A percentile compares a stretch with the other conserved stretches of the same genome.
Conservation (phyloP, 2,113 vertebrate species). For the Sturnira hondurensis region DNA sequence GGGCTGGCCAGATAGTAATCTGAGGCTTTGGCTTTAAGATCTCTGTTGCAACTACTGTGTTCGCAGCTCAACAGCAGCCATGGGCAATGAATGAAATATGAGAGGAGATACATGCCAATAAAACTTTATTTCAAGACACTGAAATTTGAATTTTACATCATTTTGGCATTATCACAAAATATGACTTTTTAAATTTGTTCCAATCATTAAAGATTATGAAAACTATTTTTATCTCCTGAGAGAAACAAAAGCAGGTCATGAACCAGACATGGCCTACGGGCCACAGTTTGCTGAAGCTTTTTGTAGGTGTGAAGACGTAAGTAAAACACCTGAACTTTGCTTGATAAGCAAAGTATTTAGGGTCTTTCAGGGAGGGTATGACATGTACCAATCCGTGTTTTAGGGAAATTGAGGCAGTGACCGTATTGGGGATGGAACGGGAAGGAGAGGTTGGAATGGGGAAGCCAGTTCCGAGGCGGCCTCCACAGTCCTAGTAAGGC, state of each 20-base stretch:
- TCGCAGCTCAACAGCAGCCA: background rate
- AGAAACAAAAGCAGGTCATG: background rate
- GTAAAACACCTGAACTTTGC: background rate
- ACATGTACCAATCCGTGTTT: background rate
- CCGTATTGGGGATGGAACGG: background rate
- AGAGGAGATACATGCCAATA: background rate
- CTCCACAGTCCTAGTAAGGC: background rate
- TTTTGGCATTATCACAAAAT: background rate
- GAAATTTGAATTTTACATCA: background rate
- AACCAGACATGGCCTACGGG: fast-evolving
- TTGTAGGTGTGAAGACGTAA: background rate
- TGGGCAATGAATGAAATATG: background rate
- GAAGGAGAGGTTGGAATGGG: background rate
- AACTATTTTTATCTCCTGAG: background rate
- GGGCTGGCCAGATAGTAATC: no score
- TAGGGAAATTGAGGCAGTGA: background rate
- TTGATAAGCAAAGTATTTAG: background rate
- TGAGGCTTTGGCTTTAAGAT: background rate
- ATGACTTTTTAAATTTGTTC: background rate
- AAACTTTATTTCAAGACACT: background rate
- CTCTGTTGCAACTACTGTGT: background rate
- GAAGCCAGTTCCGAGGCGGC: background rate
- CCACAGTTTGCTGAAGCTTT: background rate
- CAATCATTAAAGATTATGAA: background rate
- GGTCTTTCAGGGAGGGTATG: background rate